These are phyloP conservation scores for Drosophila hydei DNA, from an alignment of 1,140 invertebrate species.

Conservation along the genomic window DNA sequence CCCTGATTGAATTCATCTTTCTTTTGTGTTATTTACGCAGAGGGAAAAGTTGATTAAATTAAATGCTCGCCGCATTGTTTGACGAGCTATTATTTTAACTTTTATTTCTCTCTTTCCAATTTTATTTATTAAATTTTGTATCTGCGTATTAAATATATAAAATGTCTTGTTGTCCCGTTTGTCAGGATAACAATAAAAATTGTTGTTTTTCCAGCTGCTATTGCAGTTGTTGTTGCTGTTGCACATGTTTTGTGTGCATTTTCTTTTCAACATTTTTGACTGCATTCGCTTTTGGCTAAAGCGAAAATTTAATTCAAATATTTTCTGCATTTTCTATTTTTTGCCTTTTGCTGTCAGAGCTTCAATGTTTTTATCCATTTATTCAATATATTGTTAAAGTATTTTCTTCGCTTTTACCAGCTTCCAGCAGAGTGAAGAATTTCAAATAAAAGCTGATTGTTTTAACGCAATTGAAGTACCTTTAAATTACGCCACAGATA, in stretches of 20 bases:
- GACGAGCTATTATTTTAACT: slow-evolving; percentile 45
- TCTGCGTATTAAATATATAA: not conserved
- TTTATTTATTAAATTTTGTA: slow-evolving; percentile 4
- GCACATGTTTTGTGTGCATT: not conserved
- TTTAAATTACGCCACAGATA: no score
- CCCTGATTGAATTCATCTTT: slow-evolving; percentile 32
- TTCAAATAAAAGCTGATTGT: no score
- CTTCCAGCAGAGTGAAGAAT: not conserved
- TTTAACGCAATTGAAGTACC: no score
- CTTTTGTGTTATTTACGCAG: slow-evolving; percentile 46
- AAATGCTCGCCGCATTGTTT: slow-evolving; percentile 51
- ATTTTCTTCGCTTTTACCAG: no score
- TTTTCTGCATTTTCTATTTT: slow-evolving; percentile 19
- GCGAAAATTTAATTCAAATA: slow-evolving; percentile 63
- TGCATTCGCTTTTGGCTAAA: slow-evolving; percentile 54
- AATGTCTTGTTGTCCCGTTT: no score
- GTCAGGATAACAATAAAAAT: no score
- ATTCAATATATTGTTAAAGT: not conserved
- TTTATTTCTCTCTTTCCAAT: slow-evolving; percentile 12
- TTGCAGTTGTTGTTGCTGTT: slow-evolving; percentile 6
- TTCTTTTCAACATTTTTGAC: slow-evolving; percentile 4
- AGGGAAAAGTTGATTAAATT: slow-evolving; percentile 60
- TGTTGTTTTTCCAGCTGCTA: slow-evolving; percentile 19
- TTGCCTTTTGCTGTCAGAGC: slow-evolving; percentile 6
- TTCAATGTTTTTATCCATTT: slow-evolving; percentile 17